Evolutionary conservation across 1,140 invertebrate species (phyloP).

Genomic region (Eueides isabella): DNA sequence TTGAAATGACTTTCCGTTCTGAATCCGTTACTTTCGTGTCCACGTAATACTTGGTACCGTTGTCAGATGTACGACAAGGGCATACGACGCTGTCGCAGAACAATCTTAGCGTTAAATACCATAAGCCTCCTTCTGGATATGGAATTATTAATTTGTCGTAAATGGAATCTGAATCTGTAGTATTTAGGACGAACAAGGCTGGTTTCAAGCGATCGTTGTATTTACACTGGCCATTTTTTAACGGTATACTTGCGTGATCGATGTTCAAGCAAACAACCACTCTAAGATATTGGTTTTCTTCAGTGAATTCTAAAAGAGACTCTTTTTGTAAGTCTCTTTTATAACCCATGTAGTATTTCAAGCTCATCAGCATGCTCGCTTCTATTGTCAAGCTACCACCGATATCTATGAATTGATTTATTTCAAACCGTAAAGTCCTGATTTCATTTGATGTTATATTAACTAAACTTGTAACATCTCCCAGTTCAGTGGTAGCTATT

Average conservation of each 20-base stretch:
- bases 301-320: slow-evolving; percentile 62
- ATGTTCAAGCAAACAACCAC: slow-evolving; percentile 84
- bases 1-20: slow-evolving; percentile 23
- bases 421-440: slow-evolving; percentile 84
- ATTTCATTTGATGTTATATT: slow-evolving; percentile 85
- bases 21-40: slow-evolving; percentile 43
- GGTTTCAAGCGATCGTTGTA: slow-evolving; percentile 78
- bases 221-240: slow-evolving; percentile 82
- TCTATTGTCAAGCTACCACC: slow-evolving; percentile 87
- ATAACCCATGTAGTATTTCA: slow-evolving; percentile 82
- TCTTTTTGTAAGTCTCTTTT: slow-evolving; percentile 61
- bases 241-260: slow-evolving; percentile 80
- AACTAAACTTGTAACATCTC: slow-evolving; percentile 83
- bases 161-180: slow-evolving; percentile 81
- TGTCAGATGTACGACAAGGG: slow-evolving; percentile 69
- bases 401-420: slow-evolving; percentile 86
- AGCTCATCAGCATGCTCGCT: slow-evolving; percentile 83
- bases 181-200: slow-evolving; percentile 83
- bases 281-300: slow-evolving; percentile 72
- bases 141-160: slow-evolving; percentile 86
- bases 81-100: slow-evolving; percentile 83
- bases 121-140: slow-evolving; percentile 89
- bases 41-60: slow-evolving; percentile 73
- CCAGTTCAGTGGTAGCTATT: slow-evolving; percentile 82
- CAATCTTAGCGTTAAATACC: slow-evolving; percentile 87